Evolutionary conservation across 2,888 invertebrate genomes (phyloP).

Genomic region (Tipula unca): DNA sequence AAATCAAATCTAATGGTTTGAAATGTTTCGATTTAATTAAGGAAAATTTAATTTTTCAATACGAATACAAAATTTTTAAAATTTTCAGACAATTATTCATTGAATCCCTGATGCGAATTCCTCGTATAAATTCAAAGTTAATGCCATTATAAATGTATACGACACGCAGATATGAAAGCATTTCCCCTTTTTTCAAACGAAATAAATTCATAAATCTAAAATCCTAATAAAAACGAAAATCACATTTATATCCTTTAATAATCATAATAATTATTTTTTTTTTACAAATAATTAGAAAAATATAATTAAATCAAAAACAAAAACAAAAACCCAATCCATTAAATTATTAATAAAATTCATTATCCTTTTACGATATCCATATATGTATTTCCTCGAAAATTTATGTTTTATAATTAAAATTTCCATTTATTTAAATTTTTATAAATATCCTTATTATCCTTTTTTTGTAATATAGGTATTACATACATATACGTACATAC

Average conservation of each 20-base stretch:
- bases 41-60: no score
- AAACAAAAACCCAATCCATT: background rate
- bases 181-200: background rate
- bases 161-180: background rate
- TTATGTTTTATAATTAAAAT: conserved; percentile 2
- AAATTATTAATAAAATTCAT: conserved; percentile 8
- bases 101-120: no score
- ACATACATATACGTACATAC: background rate
- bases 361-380: conserved; percentile 2
- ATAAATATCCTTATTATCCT: background rate
- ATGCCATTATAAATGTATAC: no score
- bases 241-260: background rate
- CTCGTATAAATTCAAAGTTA: no score
- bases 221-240: background rate
- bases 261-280: background rate
- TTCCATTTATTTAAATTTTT: background rate
- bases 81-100: no score
- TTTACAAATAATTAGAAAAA: background rate
- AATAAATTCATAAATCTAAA: background rate
- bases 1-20: no score
- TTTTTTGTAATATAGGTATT: background rate
- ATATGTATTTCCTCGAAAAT: background rate
- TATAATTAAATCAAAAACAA: background rate
- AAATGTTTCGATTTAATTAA: no score
- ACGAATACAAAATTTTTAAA: no score